A percentile compares a stretch with the other conserved stretches of the same genome.
These are phyloP conservation scores for Ephestia elutella DNA, from an alignment of 1,140 invertebrate species.

Conservation along the genomic window DNA sequence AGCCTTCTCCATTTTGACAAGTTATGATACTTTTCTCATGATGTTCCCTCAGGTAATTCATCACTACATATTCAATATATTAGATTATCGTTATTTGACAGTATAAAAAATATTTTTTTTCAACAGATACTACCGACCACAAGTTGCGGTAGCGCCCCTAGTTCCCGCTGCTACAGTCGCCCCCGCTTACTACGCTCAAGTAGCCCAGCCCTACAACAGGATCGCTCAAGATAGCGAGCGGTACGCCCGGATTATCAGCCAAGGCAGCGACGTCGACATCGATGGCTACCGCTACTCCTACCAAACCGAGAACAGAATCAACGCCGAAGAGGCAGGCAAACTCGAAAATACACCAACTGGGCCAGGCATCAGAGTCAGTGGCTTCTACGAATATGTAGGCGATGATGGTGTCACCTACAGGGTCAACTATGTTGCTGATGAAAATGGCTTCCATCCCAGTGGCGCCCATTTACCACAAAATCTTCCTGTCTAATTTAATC, in stretches of 20 bases:
- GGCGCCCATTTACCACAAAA: slow-evolving; percentile 69
- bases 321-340: slow-evolving; percentile 59
- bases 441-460: slow-evolving; percentile 78
- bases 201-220: slow-evolving; percentile 5
- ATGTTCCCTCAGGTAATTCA: too few species aligned
- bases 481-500: not conserved
- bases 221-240: slow-evolving; percentile 28
- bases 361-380: slow-evolving; percentile 78
- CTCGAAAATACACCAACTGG: slow-evolving; percentile 74
- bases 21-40: too few species aligned
- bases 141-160: not conserved
- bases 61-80: too few species aligned
- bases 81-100: too few species aligned
- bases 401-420: slow-evolving; percentile 74
- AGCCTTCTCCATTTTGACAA: too few species aligned
- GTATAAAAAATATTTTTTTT: too few species aligned
- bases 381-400: slow-evolving; percentile 77
- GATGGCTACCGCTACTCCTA: slow-evolving; percentile 56
- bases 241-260: slow-evolving; percentile 45
- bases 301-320: slow-evolving; percentile 64
- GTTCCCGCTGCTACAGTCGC: not conserved
- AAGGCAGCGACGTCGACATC: slow-evolving; percentile 44
- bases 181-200: not conserved
- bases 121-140: slow-evolving; percentile 6
- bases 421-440: slow-evolving; percentile 79